Evolutionary conservation across 2,797 vertebrate genomes (phyloP).

Genomic region (Thripadectes ignobilis): DNA sequence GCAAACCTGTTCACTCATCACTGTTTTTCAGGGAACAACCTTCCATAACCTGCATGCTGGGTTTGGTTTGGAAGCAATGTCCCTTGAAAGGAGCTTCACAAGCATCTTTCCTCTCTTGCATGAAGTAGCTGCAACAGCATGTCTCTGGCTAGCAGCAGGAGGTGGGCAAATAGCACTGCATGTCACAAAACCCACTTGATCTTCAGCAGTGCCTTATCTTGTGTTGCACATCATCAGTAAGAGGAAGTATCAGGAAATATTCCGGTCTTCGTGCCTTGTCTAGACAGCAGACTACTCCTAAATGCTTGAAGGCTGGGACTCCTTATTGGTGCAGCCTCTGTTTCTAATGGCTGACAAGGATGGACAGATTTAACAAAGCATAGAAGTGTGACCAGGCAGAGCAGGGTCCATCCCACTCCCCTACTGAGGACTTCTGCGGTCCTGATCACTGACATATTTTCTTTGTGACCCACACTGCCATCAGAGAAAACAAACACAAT

Average conservation of each 20-base stretch:
- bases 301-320: neutral
- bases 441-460: neutral
- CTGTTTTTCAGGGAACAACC: neutral
- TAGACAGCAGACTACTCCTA: neutral
- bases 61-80: constrained; percentile 9
- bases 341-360: neutral
- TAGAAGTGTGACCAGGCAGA: neutral
- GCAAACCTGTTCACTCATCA: neutral
- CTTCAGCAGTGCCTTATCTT: neutral
- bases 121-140: neutral
- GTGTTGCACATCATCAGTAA: neutral
- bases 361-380: neutral
- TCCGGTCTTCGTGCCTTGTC: neutral
- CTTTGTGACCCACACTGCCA: neutral
- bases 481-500: neutral
- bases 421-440: neutral
- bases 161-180: neutral
- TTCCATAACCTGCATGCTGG: constrained; percentile 7
- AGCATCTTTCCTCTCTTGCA: neutral
- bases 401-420: neutral
- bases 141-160: neutral
- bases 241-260: neutral
- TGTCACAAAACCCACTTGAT: neutral
- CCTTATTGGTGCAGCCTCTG: neutral
- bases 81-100: constrained; percentile 34